Percentiles rank a stretch among this genome's conserved stretches.
phyloP scores from a whole-genome alignment of 2,888 invertebrate genomes.

The Drosophila flavopinicola region DNA sequence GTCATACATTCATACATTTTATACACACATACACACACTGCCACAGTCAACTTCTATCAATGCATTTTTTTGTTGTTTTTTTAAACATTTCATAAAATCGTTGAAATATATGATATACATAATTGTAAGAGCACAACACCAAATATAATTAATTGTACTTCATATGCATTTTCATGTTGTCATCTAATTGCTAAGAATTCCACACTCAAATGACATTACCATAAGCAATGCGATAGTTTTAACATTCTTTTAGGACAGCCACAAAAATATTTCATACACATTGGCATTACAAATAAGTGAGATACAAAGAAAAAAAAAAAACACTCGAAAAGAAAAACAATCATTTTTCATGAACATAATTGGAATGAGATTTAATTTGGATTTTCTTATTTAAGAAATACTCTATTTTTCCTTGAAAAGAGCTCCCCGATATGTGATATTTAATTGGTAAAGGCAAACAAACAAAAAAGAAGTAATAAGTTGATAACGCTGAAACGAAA shows the following conservation, averaged over 20 bases:
- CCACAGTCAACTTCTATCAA: constrained; percentile 28
- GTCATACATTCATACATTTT: constrained; percentile 16
- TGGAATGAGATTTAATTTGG: constrained; percentile 54
- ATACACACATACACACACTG: constrained; percentile 4
- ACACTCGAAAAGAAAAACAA: constrained; percentile 35
- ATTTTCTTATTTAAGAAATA: constrained; percentile 61
- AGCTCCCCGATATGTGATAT: constrained; percentile 83
- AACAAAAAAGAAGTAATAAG: constrained; percentile 12
- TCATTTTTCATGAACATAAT: constrained; percentile 65
- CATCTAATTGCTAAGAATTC: constrained; percentile 4
- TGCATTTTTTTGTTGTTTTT: constrained; percentile 25
- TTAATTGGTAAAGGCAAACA: constrained; percentile 63
- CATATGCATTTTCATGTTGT: constrained; percentile 26
- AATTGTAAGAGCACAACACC: constrained; percentile 27
- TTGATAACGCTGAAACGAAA: constrained; percentile 41
- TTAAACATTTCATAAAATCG: constrained; percentile 23
- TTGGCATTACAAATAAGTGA: constrained; percentile 56
- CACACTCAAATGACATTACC: constrained; percentile 12
- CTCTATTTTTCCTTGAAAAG: constrained; percentile 71
- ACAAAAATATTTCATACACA: constrained; percentile 65
- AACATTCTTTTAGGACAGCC: constrained; percentile 59
- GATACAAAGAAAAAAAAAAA: constrained; percentile 15
- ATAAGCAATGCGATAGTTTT: constrained; percentile 36
- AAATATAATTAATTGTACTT: constrained; percentile 14
- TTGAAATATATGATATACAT: constrained; percentile 15